phyloP scores from a whole-genome alignment of 2,113 vertebrate species.

The Microcebus lehilahytsara region DNA sequence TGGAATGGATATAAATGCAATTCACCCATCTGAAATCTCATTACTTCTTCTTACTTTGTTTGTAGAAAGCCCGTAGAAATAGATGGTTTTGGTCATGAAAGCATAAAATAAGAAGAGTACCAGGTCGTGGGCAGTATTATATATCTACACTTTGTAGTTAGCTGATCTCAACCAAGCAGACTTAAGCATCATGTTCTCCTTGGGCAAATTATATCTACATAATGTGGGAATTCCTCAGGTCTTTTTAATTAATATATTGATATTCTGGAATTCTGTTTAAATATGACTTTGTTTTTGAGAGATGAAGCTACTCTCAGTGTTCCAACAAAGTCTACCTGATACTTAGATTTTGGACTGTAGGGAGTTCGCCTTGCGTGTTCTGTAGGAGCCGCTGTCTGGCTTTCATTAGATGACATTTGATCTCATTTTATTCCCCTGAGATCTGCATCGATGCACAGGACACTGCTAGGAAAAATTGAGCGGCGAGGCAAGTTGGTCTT shows the following conservation, averaged over 20 bases:
- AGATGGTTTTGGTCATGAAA: background rate
- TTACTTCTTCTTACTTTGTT: background rate
- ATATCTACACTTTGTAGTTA: fast-evolving
- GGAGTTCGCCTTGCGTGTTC: background rate
- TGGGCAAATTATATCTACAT: background rate
- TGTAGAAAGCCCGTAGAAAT: background rate
- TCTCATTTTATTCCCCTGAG: background rate
- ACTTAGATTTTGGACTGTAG: background rate
- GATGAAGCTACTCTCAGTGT: background rate
- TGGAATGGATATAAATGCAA: background rate
- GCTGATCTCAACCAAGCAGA: background rate
- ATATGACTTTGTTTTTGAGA: background rate
- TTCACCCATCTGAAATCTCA: background rate
- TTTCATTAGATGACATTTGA: background rate
- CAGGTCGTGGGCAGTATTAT: background rate
- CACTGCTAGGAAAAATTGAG: background rate
- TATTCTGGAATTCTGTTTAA: constrained; percentile 1
- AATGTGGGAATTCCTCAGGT: background rate
- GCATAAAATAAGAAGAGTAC: background rate
- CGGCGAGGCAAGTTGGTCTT: background rate
- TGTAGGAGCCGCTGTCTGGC: background rate
- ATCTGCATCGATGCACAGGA: background rate
- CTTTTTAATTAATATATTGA: background rate
- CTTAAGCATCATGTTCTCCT: background rate
- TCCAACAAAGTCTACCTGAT: background rate